Evolutionary conservation across 2,888 invertebrate genomes (phyloP).

Genomic region (Cheilosia urbana): DNA sequence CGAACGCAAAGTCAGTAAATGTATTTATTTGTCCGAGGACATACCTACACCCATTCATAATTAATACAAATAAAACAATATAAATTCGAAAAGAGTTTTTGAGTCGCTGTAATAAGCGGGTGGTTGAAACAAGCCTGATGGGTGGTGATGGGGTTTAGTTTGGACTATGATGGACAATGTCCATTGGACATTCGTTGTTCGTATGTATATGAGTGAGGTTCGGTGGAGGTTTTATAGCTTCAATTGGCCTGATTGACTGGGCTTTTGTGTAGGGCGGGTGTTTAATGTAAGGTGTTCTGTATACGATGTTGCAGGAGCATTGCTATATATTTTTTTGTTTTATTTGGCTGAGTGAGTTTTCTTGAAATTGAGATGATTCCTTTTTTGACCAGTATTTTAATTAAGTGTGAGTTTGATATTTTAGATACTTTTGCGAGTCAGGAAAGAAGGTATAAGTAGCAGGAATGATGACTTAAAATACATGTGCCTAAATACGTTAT

Average conservation of each 20-base stretch:
- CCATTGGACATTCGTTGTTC: too few relatives aligned
- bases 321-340: not conserved
- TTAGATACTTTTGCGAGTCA: too few relatives aligned
- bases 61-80: conserved; percentile 23
- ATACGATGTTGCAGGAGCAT: not conserved
- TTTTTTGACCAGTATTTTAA: too few relatives aligned
- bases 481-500: too few relatives aligned
- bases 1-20: not conserved
- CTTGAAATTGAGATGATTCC: not conserved
- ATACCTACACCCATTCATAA: conserved; percentile 14
- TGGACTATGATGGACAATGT: not conserved
- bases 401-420: too few relatives aligned
- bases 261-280: not conserved
- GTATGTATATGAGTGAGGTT: not conserved
- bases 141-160: not conserved
- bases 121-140: conserved; percentile 10
- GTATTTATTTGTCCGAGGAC: not conserved
- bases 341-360: not conserved
- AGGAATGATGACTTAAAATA: too few relatives aligned
- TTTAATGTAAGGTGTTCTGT: not conserved
- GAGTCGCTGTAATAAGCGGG: conserved; percentile 13
- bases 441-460: too few relatives aligned
- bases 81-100: conserved; percentile 32
- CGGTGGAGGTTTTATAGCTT: not conserved
- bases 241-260: not conserved